These are phyloP conservation scores for Andricus grossulariae DNA, from an alignment of 1,140 invertebrate species.

Conservation along the genomic window DNA sequence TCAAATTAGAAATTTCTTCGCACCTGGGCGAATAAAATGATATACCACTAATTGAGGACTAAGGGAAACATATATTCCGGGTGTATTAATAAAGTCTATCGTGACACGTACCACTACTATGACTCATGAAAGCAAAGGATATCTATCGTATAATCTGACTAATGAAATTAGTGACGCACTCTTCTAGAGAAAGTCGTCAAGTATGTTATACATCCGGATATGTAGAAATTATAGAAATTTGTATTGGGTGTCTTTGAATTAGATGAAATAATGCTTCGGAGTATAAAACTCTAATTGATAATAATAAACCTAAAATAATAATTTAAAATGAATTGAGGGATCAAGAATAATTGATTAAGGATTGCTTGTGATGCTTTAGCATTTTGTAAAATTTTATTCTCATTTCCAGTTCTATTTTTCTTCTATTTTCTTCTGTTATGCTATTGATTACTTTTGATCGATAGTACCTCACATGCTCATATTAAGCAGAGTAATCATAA, in stretches of 20 bases:
- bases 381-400: too few species aligned
- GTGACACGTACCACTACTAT: background rate
- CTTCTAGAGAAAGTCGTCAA: background rate
- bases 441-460: slow-evolving; percentile 24
- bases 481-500: slow-evolving; percentile 22
- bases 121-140: background rate
- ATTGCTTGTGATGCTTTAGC: background rate
- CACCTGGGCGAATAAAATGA: background rate
- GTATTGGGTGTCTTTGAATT: background rate
- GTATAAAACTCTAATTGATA: background rate
- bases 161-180: slow-evolving; percentile 12
- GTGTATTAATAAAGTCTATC: background rate
- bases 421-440: background rate
- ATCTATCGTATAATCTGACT: slow-evolving; percentile 15
- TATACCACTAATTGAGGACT: background rate
- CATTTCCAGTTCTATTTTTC: too few species aligned
- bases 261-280: background rate
- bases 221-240: background rate
- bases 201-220: background rate
- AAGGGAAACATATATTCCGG: background rate
- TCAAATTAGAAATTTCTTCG: too few species aligned
- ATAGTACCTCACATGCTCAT: background rate
- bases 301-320: background rate
- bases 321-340: background rate
- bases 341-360: background rate